Evolutionary conservation across 1,140 invertebrate genomes (phyloP).

Genomic region (Acromyrmex echinatior): DNA sequence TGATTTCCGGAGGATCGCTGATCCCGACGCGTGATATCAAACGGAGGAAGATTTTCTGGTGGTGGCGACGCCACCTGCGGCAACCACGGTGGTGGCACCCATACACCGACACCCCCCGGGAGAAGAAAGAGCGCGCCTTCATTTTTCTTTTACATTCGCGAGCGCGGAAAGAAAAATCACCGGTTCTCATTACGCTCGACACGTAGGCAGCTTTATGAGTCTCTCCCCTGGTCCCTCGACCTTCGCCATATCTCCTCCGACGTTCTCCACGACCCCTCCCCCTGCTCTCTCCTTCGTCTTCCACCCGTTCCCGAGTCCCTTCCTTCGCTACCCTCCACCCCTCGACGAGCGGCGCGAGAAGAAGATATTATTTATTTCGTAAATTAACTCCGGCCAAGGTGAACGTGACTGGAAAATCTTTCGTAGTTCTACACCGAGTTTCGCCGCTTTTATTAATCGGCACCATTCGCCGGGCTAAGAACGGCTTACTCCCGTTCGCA

Average conservation of each 20-base stretch:
- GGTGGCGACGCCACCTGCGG: conserved; percentile 43
- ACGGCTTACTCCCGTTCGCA: conserved; percentile 58
- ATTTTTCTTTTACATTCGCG: conserved; percentile 84
- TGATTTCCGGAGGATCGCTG: conserved; percentile 25
- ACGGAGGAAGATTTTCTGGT: conserved; percentile 35
- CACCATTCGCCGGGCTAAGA: conserved; percentile 76
- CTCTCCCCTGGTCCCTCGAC: conserved; percentile 74
- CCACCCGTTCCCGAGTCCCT: conserved; percentile 62
- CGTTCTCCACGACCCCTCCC: conserved; percentile 33
- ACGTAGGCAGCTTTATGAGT: conserved; percentile 87
- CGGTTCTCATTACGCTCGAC: conserved; percentile 86
- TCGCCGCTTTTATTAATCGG: conserved; percentile 78
- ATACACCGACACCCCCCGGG: conserved; percentile 1
- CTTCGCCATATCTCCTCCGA: conserved; percentile 61
- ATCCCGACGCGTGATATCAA: conserved; percentile 19
- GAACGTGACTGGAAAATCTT: conserved; percentile 79
- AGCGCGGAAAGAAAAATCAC: conserved; percentile 85
- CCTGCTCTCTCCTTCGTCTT: conserved; percentile 54
- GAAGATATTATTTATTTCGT: conserved; percentile 88
- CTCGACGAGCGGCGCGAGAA: conserved; percentile 75
- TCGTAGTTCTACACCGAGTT: conserved; percentile 67
- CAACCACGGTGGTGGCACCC: conserved; percentile 32
- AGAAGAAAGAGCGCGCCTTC: conserved; percentile 72
- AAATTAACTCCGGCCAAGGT: conserved; percentile 83
- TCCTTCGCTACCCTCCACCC: conserved; percentile 7